Percentiles rank a stretch among this genome's conserved stretches.
phyloP scores from a whole-genome alignment of 2,888 invertebrate genomes.

The Pristionchus entomophagus region DNA sequence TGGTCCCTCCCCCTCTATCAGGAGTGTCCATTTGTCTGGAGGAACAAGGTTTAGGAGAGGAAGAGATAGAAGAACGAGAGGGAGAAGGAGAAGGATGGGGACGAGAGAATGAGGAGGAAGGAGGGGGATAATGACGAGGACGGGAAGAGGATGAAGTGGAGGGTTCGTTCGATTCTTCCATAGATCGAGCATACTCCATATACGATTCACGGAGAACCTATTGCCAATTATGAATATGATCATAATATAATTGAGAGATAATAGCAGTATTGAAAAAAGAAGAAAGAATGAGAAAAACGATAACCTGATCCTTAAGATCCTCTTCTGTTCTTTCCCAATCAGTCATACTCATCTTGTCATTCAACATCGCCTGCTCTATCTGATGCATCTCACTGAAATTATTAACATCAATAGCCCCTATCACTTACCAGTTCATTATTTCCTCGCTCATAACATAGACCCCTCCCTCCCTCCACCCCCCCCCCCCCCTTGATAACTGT shows the following conservation, averaged over 20 bases:
- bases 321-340: constrained; percentile 94
- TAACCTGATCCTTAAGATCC: constrained; percentile 80
- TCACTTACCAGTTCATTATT: too few species aligned
- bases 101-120: neutral
- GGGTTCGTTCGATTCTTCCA: constrained; percentile 48
- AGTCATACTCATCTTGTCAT: constrained; percentile 89
- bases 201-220: constrained; percentile 65
- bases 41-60: neutral
- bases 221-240: too few species aligned
- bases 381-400: constrained; percentile 43
- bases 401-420: neutral
- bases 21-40: neutral
- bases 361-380: constrained; percentile 82
- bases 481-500: neutral
- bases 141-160: constrained; percentile 46
- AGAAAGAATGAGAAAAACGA: too few species aligned
- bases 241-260: too few species aligned
- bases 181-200: constrained; percentile 58
- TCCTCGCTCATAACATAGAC: too few species aligned
- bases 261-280: too few species aligned
- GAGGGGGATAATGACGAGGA: neutral
- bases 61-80: neutral
- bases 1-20: neutral
- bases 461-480: too few species aligned
- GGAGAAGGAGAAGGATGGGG: neutral